Percentiles rank a stretch among this genome's conserved stretches.
These are phyloP conservation scores for Anthoscopus minutus DNA, from an alignment of 2,113 vertebrate species.

Conservation along the genomic window DNA sequence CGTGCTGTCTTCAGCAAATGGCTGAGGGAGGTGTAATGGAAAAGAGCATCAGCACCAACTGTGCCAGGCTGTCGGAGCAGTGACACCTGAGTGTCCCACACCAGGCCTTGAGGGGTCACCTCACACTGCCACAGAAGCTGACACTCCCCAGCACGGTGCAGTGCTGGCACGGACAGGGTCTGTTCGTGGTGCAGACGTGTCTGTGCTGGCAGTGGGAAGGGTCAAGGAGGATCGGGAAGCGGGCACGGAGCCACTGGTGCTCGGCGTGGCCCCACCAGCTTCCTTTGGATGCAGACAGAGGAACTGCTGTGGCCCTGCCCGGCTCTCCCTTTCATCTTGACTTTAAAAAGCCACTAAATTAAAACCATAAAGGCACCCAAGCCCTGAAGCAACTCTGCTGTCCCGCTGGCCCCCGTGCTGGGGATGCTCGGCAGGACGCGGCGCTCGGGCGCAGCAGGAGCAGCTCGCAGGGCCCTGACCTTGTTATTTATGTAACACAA, in stretches of 20 bases:
- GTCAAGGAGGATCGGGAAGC: background rate
- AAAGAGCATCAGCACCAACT: background rate
- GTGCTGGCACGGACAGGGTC: background rate
- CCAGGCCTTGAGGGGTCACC: background rate
- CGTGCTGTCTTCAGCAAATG: background rate
- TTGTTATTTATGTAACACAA: background rate
- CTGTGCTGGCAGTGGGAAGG: background rate
- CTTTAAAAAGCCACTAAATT: slow-evolving; percentile 2
- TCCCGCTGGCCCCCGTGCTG: background rate
- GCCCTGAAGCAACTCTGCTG: background rate
- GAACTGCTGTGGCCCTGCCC: background rate
- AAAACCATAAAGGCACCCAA: background rate
- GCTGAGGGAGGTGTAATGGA: accelerated
- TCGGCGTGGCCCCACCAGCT: background rate
- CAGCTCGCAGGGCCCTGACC: background rate
- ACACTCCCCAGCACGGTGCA: accelerated
- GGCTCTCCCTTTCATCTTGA: background rate
- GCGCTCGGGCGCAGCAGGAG: background rate
- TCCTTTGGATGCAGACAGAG: background rate
- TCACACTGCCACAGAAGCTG: background rate
- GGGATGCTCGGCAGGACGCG: background rate
- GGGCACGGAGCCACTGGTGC: background rate
- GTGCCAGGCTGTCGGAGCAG: accelerated
- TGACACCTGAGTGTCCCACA: background rate
- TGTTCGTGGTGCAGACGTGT: accelerated